These are phyloP conservation scores for Nilaparvata lugens DNA, from an alignment of 1,140 invertebrate genomes.

Conservation along the genomic window DNA sequence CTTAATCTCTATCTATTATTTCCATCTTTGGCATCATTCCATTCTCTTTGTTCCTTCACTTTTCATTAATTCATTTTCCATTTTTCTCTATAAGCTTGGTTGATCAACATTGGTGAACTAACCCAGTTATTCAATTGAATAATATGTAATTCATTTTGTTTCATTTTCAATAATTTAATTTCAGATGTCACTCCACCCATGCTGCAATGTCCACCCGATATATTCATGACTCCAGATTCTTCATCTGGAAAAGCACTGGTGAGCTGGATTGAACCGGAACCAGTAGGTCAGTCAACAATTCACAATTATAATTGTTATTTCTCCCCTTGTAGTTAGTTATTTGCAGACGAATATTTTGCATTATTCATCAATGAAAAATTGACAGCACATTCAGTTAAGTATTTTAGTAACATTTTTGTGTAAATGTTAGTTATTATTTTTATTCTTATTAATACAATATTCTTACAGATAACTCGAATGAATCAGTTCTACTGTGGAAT, in stretches of 20 bases:
- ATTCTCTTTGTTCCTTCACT: too few species aligned
- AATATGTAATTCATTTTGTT: neutral
- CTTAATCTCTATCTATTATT: too few species aligned
- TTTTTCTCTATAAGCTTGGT: too few species aligned
- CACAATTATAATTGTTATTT: neutral
- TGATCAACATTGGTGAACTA: too few species aligned
- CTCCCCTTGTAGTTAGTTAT: neutral
- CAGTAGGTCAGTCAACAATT: slow-evolving; percentile 4
- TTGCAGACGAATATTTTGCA: neutral
- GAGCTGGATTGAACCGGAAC: slow-evolving; percentile 6
- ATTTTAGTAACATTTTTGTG: neutral
- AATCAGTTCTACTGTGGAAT: slow-evolving; percentile 38
- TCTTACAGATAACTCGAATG: slow-evolving; percentile 39
- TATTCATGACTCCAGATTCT: slow-evolving; percentile 33
- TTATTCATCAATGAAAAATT: neutral
- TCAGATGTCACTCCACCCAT: slow-evolving; percentile 44
- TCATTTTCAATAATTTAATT: neutral
- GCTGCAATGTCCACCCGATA: slow-evolving; percentile 43
- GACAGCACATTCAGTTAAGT: too few species aligned
- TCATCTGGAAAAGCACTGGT: slow-evolving; percentile 42
- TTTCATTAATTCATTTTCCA: too few species aligned
- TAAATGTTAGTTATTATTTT: neutral
- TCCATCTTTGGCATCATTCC: too few species aligned
- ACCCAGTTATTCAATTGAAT: too few species aligned
- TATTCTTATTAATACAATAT: too few species aligned